phyloP scores from a whole-genome alignment of 2,888 invertebrate genomes.

The Volucella inanis region DNA sequence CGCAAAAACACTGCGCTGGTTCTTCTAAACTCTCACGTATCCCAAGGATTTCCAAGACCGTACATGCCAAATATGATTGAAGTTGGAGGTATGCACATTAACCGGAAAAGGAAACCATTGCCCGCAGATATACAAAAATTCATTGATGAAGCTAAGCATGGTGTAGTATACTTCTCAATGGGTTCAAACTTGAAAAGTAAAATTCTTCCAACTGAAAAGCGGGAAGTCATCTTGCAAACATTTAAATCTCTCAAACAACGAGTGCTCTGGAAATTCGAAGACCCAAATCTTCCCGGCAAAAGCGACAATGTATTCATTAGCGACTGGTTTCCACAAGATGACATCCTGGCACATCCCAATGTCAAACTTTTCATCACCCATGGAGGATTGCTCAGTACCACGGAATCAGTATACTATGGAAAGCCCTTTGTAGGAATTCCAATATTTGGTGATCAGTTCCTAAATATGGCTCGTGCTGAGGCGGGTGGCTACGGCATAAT shows the following conservation, averaged over 20 bases:
- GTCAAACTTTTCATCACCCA: conserved; percentile 83
- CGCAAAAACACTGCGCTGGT: too few species aligned
- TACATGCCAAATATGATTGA: too few species aligned
- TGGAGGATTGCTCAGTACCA: conserved; percentile 83
- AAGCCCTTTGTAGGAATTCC: conserved; percentile 84
- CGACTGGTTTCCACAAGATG: too few species aligned
- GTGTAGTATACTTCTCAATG: conserved; percentile 84
- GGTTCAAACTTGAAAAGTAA: conserved; percentile 82
- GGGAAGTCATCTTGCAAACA: conserved; percentile 77
- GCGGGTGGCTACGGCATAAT: conserved; percentile 77
- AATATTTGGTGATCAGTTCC: conserved; percentile 84
- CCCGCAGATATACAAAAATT: conserved; percentile 81
- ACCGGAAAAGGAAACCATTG: conserved; percentile 77
- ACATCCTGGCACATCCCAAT: too few species aligned
- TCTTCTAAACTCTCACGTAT: too few species aligned
- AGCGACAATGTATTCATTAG: too few species aligned
- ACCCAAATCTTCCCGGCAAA: conserved; percentile 67
- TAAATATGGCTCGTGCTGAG: conserved; percentile 82
- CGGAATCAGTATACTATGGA: conserved; percentile 83
- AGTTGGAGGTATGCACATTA: conserved; percentile 69
- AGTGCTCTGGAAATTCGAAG: conserved; percentile 83
- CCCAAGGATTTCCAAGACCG: too few species aligned
- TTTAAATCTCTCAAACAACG: conserved; percentile 80
- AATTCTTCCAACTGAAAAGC: conserved; percentile 77
- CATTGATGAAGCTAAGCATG: conserved; percentile 82